phyloP scores from a whole-genome alignment of 2,888 invertebrate species.

The Meandrusa payeni region DNA sequence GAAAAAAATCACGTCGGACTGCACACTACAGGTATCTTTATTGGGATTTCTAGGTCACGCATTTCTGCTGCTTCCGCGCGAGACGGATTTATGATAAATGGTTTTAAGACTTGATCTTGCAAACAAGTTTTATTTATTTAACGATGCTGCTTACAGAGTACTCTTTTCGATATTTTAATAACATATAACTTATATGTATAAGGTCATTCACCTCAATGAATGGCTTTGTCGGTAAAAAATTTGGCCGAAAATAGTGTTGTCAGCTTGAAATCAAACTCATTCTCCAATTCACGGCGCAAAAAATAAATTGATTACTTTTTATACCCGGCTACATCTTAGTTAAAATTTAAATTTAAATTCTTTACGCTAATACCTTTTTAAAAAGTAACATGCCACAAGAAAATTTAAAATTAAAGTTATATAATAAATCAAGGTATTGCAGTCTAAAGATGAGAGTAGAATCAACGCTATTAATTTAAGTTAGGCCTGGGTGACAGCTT shows the following conservation, averaged over 20 bases:
- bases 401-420: no score
- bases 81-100: slow-evolving; percentile 12
- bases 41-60: slow-evolving; percentile 28
- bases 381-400: no score
- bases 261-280: neutral
- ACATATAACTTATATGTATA: neutral
- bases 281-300: neutral
- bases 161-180: neutral
- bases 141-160: no score
- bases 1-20: slow-evolving; percentile 19
- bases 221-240: neutral
- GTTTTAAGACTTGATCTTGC: slow-evolving; percentile 13
- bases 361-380: no score
- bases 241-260: neutral
- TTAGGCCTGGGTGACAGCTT: no score
- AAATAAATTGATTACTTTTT: neutral
- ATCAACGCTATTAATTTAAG: no score
- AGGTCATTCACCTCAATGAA: neutral
- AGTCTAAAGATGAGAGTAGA: no score
- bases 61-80: slow-evolving; percentile 17
- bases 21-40: slow-evolving; percentile 23
- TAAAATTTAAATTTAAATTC: no score
- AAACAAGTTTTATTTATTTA: no score
- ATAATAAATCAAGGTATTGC: no score
- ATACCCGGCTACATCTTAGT: no score